Evolutionary conservation across 2,113 vertebrate genomes (phyloP), one percentile per base, ranked within the genome.

Genomic region (Zosterops borbonicus): DNA sequence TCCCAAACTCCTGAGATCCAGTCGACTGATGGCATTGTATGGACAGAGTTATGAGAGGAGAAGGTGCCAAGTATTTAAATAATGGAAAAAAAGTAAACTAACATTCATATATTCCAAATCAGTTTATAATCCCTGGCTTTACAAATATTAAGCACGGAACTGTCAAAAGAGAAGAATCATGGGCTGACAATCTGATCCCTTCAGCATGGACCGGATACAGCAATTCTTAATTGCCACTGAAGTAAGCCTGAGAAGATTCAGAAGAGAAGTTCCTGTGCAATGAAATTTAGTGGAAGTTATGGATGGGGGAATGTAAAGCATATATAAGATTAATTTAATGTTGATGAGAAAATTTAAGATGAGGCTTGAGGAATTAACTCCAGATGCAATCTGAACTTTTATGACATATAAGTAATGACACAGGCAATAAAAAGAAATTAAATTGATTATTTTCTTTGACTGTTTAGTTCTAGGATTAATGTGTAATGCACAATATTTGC

Each of bases 321-420:
- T 89, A 80, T 76, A 49, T 73, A 96, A 65, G 70, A 96, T 94
- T 97, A 96, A 89, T 91, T 85, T 69, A 89, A 92, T 28, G 70
- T 90, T 81, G 91, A 95, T 92, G 89, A 95, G 89, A 91, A 95
- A 97, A 92, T 77, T 89, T 76, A 91, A 91, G 83, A 91, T 37
- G 73, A 88, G 27, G 73, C 50, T 79, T 6, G 17, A 68, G 67
- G 94, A 96, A 95, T 96, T 96, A 96, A 91, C 80, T 87, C 79
- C 91, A 94, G 89, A 94, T 80, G 91, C 84, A 92, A 69, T 71
- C 77, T 93, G 83, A 93, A 96, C 64, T 94, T 97, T 95, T 91
- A 92, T 96, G 96, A 95, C 95, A 94, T 84, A 92, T 70, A 96
- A 74, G 74, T 95, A 95, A 97, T 97, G 94, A 95, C 56, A 83